Conservation (phyloP, 2,113 vertebrate species). For the Pseudopodoces humilis region DNA sequence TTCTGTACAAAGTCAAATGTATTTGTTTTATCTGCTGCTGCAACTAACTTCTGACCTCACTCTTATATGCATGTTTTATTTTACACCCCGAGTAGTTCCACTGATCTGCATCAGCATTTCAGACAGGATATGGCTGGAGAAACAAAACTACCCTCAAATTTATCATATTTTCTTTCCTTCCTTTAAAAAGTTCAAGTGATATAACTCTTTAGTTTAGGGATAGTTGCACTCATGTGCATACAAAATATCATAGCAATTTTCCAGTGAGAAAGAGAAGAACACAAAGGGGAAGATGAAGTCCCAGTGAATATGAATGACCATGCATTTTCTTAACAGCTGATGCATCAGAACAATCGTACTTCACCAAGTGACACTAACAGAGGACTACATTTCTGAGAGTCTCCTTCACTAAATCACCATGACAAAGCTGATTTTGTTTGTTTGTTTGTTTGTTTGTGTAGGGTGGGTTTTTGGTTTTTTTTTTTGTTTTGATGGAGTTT, state of each 20-base stretch:
- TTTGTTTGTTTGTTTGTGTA: neutral
- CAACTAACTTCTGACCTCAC: neutral
- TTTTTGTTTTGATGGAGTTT: neutral
- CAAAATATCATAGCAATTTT: neutral
- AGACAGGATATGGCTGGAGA: neutral
- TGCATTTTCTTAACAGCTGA: neutral
- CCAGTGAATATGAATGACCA: neutral
- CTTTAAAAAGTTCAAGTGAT: neutral
- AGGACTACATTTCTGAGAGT: neutral
- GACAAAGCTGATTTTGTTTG: neutral
- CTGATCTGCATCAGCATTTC: neutral
- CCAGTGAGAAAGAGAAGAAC: neutral
- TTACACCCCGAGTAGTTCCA: neutral
- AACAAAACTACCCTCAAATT: neutral
- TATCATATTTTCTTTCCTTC: neutral
- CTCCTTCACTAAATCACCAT: neutral
- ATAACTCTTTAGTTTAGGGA: neutral
- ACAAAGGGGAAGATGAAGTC: neutral
- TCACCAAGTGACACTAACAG: neutral
- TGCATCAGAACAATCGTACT: fast-evolving
- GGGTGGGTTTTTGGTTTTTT: fast-evolving
- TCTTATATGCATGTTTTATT: neutral
- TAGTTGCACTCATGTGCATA: neutral
- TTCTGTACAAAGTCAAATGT: neutral
- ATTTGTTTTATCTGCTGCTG: neutral